Conservation (phyloP, 2,797 vertebrate genomes). For the Chloroceryle amazona region DNA sequence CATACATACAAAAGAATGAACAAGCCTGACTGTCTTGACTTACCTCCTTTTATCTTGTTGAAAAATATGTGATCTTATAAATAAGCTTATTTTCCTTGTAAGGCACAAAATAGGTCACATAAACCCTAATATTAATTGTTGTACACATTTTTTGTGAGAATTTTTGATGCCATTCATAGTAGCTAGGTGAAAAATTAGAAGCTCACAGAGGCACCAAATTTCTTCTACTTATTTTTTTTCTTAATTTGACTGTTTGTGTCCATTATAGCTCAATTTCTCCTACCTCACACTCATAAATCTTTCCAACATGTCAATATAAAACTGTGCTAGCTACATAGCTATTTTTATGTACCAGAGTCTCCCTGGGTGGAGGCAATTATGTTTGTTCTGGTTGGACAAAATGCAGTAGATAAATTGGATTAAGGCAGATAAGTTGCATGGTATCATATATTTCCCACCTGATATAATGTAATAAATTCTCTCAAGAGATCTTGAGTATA, state of each 20-base stretch:
- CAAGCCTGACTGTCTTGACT: background rate
- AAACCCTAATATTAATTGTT: background rate
- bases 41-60: background rate
- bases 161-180: background rate
- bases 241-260: background rate
- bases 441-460: background rate
- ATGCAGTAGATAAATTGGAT: background rate
- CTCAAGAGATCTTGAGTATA: background rate
- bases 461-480: background rate
- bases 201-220: rapidly evolving
- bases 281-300: background rate
- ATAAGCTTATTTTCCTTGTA: background rate
- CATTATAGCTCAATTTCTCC: background rate
- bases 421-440: background rate
- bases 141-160: background rate
- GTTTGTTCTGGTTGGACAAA: background rate
- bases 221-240: background rate
- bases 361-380: background rate
- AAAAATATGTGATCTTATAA: background rate
- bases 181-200: background rate
- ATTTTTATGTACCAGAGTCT: background rate
- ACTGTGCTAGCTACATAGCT: background rate
- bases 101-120: background rate
- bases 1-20: background rate
- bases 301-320: background rate